phyloP scores from a whole-genome alignment of 2,797 vertebrate genomes.

The Ctenosaura bakeri region DNA sequence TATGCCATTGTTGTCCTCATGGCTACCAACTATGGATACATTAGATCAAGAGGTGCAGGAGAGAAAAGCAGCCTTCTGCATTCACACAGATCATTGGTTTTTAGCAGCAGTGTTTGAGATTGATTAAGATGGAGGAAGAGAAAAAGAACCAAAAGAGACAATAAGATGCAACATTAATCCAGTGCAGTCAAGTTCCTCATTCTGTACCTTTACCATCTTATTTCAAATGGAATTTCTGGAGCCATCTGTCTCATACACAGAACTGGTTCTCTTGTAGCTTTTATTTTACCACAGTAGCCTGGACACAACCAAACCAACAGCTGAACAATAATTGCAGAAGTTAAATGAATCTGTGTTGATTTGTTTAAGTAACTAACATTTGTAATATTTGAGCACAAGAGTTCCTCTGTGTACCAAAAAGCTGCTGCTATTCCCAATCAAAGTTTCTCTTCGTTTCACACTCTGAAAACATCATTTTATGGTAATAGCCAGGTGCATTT shows the following conservation, averaged over 20 bases:
- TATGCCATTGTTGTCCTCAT: background rate
- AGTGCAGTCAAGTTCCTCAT: background rate
- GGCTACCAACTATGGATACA: background rate
- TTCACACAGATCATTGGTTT: background rate
- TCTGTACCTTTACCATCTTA: background rate
- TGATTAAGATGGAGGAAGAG: background rate
- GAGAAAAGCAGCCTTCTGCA: background rate
- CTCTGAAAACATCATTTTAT: conserved; percentile 14
- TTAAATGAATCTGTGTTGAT: conserved; percentile 2
- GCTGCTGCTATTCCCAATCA: conserved; percentile 21
- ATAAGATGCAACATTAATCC: background rate
- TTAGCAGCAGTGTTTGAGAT: background rate
- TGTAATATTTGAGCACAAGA: conserved; percentile 22
- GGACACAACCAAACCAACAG: background rate
- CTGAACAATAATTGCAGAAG: conserved; percentile 31
- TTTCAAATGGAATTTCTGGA: conserved; percentile 15
- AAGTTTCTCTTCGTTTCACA: conserved; percentile 20
- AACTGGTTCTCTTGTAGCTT: conserved; percentile 18
- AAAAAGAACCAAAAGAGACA: background rate
- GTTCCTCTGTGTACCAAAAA: conserved; percentile 17
- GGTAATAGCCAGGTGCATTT: conserved; percentile 41
- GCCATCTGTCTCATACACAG: background rate
- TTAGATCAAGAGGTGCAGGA: background rate
- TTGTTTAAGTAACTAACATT: background rate
- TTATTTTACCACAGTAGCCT: background rate